phyloP scores from a whole-genome alignment of 2,888 invertebrate species.

The Beris chalybata region DNA sequence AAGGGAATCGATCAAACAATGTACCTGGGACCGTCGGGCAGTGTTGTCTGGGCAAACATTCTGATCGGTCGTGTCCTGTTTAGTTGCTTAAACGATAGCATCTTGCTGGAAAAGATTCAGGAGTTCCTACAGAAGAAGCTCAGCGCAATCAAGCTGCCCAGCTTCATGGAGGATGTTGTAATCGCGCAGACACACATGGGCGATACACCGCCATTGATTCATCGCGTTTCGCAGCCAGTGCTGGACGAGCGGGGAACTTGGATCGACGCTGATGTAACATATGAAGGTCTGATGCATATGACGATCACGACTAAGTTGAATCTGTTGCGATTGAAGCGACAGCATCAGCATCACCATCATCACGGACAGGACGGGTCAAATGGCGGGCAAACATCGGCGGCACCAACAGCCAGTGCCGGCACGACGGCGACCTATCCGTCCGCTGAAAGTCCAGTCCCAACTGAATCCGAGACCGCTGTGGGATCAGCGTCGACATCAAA shows the following conservation, averaged over 20 bases:
- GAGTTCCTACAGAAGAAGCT: slow-evolving; percentile 54
- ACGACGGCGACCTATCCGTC: neutral
- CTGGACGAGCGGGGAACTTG: slow-evolving; percentile 80
- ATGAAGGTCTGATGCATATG: slow-evolving; percentile 73
- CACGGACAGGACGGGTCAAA: neutral
- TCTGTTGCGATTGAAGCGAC: slow-evolving; percentile 52
- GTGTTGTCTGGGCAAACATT: slow-evolving; percentile 55
- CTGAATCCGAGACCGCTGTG: neutral
- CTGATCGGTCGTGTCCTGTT: slow-evolving; percentile 52
- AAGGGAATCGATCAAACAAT: slow-evolving; percentile 55
- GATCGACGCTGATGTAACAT: slow-evolving; percentile 78
- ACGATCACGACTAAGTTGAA: slow-evolving; percentile 84
- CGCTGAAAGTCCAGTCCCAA: neutral
- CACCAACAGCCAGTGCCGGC: neutral
- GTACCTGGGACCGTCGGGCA: slow-evolving; percentile 54
- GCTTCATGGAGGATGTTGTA: slow-evolving; percentile 78
- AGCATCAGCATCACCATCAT: slow-evolving; percentile 36
- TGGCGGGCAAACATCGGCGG: neutral
- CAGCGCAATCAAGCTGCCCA: slow-evolving; percentile 64
- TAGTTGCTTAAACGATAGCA: slow-evolving; percentile 49
- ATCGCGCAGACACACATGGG: slow-evolving; percentile 75
- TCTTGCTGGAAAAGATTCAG: slow-evolving; percentile 49
- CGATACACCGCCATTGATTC: slow-evolving; percentile 64
- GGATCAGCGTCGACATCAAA: slow-evolving; percentile 31
- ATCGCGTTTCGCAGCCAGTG: slow-evolving; percentile 65